Conservation (phyloP, 1,140 invertebrate genomes). For the Saxidomus purpurata region DNA sequence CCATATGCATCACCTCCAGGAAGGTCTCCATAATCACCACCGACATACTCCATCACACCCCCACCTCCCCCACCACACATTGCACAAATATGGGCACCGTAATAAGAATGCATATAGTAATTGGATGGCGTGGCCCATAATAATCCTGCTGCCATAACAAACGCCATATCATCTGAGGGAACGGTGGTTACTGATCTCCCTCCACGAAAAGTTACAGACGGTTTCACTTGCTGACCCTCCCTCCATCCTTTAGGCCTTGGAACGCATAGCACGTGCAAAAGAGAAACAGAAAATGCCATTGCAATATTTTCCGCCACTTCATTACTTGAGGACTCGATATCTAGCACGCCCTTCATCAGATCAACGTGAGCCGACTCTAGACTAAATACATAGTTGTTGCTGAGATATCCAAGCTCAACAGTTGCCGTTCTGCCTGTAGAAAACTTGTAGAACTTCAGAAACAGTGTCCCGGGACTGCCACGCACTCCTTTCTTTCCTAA, state of each 20-base stretch:
- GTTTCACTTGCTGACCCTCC: slow-evolving; percentile 35
- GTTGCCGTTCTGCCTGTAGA: not conserved
- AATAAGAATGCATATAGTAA: slow-evolving; percentile 10
- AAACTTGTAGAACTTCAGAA: slow-evolving; percentile 29
- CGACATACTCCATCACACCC: not conserved
- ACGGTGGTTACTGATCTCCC: not conserved
- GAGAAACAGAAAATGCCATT: slow-evolving; percentile 71
- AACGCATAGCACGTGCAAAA: slow-evolving; percentile 72
- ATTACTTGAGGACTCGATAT: not conserved
- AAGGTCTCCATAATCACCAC: not conserved
- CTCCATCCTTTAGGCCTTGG: slow-evolving; percentile 53
- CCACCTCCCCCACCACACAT: slow-evolving; percentile 33
- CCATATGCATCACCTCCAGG: not conserved
- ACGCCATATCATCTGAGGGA: slow-evolving; percentile 47
- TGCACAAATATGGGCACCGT: not conserved
- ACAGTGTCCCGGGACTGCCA: slow-evolving; percentile 17
- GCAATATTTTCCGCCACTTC: slow-evolving; percentile 73
- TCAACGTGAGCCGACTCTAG: not conserved
- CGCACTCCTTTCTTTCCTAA: not conserved
- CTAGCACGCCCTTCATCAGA: slow-evolving; percentile 22
- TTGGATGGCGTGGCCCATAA: slow-evolving; percentile 21
- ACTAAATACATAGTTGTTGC: not conserved
- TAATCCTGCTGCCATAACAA: slow-evolving; percentile 36
- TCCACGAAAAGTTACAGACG: not conserved
- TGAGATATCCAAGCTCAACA: slow-evolving; percentile 7